A percentile compares a stretch with the other conserved stretches of the same genome.
Evolutionary conservation across 2,888 invertebrate genomes (phyloP).

Genomic region (Chalcosyrphus nemorum): DNA sequence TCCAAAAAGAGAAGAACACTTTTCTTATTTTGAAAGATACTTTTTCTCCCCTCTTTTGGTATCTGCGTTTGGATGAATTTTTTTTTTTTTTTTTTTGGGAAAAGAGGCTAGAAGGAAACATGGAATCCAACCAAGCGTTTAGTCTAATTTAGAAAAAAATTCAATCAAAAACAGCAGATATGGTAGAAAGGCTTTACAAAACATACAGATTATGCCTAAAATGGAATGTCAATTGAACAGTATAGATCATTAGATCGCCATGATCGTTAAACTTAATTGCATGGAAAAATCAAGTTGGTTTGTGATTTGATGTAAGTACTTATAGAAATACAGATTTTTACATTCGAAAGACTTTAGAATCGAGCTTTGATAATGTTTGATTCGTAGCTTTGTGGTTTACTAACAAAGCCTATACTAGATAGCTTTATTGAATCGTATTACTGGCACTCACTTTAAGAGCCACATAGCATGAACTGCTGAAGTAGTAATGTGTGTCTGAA

Average conservation of each 20-base stretch:
- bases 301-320: neutral
- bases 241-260: neutral
- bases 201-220: neutral
- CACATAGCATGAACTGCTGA: no score
- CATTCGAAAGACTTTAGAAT: conserved; percentile 18
- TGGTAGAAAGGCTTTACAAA: neutral
- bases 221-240: conserved; percentile 38
- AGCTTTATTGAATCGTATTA: no score
- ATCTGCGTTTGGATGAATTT: no score
- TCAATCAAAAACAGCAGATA: conserved; percentile 1
- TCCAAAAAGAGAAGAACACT: no score
- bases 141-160: conserved; percentile 29
- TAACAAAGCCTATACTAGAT: no score
- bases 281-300: conserved; percentile 49
- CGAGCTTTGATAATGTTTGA: no score
- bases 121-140: conserved; percentile 51
- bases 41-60: conserved; percentile 1
- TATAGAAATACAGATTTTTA: neutral
- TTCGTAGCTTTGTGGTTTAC: no score
- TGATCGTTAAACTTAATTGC: conserved; percentile 46
- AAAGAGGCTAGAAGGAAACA: neutral
- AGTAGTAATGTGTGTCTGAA: no score
- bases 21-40: neutral
- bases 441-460: no score
- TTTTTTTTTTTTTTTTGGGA: no score